Percentiles rank a stretch among this genome's conserved stretches.
phyloP scores from a whole-genome alignment of 2,797 vertebrate species.

The Tenualosa ilisha region DNA sequence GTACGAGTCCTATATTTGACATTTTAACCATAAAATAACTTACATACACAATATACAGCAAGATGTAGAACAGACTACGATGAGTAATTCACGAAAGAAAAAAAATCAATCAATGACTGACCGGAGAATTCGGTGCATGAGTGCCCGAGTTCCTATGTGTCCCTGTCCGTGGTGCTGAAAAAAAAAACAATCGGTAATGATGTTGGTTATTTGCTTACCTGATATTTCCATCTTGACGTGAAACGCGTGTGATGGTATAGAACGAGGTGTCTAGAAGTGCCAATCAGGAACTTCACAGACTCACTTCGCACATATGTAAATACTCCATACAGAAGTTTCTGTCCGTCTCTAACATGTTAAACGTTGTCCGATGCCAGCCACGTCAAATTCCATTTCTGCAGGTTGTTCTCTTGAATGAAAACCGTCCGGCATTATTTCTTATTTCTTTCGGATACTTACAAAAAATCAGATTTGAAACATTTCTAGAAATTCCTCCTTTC shows the following conservation, averaged over 20 bases:
- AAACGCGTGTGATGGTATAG: constrained; percentile 11
- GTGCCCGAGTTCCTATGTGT: neutral
- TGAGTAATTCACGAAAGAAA: neutral
- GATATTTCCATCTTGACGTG: constrained; percentile 21
- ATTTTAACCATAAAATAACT: neutral
- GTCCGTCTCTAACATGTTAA: constrained; percentile 16
- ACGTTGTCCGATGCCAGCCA: neutral
- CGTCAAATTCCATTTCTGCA: constrained; percentile 2
- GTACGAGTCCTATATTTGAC: neutral
- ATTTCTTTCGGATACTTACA: neutral
- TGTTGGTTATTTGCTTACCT: constrained; percentile 1
- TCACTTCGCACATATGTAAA: constrained; percentile 23
- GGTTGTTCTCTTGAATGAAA: neutral
- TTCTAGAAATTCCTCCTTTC: constrained; percentile 18
- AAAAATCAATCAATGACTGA: neutral
- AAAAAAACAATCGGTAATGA: neutral
- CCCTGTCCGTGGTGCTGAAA: constrained; percentile 15
- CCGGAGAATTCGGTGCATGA: neutral
- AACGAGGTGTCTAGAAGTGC: neutral
- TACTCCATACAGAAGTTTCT: constrained; percentile 20
- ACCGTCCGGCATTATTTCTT: neutral
- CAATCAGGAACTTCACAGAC: constrained; percentile 19
- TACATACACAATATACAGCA: neutral
- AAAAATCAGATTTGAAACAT: neutral
- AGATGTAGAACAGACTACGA: neutral